Evolutionary conservation across 2,113 vertebrate genomes (phyloP).

Genomic region (Lagenorhynchus albirostris): DNA sequence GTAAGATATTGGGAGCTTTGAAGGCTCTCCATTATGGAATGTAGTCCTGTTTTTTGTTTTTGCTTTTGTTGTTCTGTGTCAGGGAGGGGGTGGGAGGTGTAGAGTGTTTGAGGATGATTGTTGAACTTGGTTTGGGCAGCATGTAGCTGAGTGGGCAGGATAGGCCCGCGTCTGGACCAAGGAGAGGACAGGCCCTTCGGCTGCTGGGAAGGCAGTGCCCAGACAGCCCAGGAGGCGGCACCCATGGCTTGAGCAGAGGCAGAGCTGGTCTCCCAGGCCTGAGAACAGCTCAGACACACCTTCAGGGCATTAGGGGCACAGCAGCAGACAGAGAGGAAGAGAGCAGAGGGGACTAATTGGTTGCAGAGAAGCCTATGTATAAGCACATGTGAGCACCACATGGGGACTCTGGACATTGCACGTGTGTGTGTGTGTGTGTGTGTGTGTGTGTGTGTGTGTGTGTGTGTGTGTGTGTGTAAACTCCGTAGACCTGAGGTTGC

Average conservation of each 20-base stretch:
- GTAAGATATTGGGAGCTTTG: not conserved
- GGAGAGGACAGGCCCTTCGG: not conserved
- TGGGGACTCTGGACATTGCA: not conserved
- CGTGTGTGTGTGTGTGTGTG: fast-evolving
- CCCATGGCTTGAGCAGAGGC: too few relatives aligned
- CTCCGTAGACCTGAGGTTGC: not conserved
- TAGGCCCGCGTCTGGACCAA: fast-evolving
- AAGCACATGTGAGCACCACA: not conserved
- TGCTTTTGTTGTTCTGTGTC: not conserved
- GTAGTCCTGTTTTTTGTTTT: not conserved
- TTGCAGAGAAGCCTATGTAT: not conserved
- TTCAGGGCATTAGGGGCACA: not conserved
- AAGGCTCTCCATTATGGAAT: not conserved
- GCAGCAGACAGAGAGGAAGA: not conserved
- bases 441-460: not conserved
- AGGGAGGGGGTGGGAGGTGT: not conserved
- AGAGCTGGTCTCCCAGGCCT: not conserved
- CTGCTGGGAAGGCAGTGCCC: not conserved
- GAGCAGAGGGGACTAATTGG: not conserved
- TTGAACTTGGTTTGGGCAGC: not conserved
- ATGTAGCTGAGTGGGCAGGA: not conserved
- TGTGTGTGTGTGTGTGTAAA: not conserved
- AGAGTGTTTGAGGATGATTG: not conserved
- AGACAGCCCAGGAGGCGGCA: not conserved
- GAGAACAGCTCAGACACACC: not conserved